A percentile compares a stretch with the other conserved stretches of the same genome.
Evolutionary conservation across 2,797 vertebrate species (phyloP).

Genomic region (Tauraco hartlaubi): DNA sequence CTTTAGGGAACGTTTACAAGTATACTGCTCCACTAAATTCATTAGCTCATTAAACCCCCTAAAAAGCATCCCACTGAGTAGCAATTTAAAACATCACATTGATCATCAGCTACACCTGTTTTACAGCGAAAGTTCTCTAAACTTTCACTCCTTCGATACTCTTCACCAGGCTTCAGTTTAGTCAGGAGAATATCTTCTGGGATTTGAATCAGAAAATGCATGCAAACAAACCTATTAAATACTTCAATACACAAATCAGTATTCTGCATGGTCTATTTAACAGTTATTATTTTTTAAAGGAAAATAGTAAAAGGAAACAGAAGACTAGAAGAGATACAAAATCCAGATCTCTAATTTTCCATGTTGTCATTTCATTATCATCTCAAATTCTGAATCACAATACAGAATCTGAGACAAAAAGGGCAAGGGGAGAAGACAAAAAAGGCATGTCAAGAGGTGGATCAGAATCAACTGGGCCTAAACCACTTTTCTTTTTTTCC

Average conservation of each 20-base stretch:
- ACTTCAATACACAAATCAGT: not conserved
- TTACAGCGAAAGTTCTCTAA: not conserved
- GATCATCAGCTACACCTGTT: not conserved
- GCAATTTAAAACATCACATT: not conserved
- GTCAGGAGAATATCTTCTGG: not conserved
- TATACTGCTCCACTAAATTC: not conserved
- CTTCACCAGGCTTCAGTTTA: not conserved
- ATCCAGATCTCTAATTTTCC: not conserved
- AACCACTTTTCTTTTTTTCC: not conserved
- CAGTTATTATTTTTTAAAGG: not conserved
- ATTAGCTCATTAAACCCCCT: not conserved
- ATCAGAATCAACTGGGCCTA: not conserved
- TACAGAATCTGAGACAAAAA: not conserved
- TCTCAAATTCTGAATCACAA: not conserved
- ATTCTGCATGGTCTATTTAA: not conserved
- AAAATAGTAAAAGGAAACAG: not conserved
- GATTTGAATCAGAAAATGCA: not conserved
- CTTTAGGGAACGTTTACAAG: not conserved
- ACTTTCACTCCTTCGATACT: not conserved
- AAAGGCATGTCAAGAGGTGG: not conserved
- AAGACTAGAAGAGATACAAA: not conserved
- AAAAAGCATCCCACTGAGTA: not conserved
- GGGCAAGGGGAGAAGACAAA: not conserved
- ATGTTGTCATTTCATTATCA: not conserved
- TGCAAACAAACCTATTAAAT: not conserved